Percentiles rank a stretch among this genome's conserved stretches.
Evolutionary conservation across 1,140 invertebrate species (phyloP).

Genomic region (Cyclargus thomasi): DNA sequence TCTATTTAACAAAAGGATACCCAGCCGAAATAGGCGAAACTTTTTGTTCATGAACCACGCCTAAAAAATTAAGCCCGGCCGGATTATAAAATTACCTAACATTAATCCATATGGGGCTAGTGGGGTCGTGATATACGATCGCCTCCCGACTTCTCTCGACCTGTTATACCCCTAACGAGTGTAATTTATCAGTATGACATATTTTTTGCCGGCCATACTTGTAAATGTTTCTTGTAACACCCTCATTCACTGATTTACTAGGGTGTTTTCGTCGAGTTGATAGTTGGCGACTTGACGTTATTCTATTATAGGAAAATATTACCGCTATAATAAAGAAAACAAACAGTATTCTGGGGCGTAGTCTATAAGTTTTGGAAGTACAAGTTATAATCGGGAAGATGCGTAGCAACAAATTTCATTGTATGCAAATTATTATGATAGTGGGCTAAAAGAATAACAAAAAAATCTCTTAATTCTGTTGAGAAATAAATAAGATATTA

Average conservation of each 20-base stretch:
- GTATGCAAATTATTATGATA: too few relatives aligned
- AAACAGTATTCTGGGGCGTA: background rate
- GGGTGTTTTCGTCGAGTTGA: background rate
- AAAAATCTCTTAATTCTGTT: too few relatives aligned
- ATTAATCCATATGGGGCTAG: constrained; percentile 48
- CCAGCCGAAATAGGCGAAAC: background rate
- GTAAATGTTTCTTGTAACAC: constrained; percentile 6
- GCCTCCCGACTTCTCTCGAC: constrained; percentile 43
- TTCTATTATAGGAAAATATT: background rate
- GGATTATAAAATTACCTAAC: constrained; percentile 32
- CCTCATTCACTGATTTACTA: background rate
- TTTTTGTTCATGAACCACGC: background rate
- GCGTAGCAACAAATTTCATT: too few relatives aligned
- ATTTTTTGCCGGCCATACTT: constrained; percentile 28
- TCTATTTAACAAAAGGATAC: too few relatives aligned
- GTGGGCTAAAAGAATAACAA: too few relatives aligned
- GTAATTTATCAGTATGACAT: constrained; percentile 50
- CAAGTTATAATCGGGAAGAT: too few relatives aligned
- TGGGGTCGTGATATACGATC: constrained; percentile 49
- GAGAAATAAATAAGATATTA: too few relatives aligned
- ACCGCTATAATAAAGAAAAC: background rate
- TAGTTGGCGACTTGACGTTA: background rate
- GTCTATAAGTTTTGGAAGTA: background rate
- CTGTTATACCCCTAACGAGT: constrained; percentile 59
- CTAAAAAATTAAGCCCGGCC: background rate